Evolutionary conservation across 2,888 invertebrate species (phyloP).

Genomic region (Mechanitis mazaeus): DNA sequence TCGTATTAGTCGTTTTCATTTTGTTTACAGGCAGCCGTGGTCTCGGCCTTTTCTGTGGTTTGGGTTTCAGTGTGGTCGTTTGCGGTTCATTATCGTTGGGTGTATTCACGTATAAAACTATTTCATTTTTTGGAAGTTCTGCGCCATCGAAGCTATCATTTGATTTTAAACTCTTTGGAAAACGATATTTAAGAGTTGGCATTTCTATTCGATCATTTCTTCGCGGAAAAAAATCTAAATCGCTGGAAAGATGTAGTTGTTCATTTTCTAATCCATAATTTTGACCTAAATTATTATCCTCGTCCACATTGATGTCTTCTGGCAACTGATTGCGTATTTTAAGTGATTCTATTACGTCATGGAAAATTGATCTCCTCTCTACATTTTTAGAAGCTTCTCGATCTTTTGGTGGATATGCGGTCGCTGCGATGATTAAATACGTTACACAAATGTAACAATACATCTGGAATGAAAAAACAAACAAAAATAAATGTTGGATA

Average conservation of each 20-base stretch:
- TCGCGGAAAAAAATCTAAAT: conserved; percentile 57
- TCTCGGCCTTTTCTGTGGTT: conserved; percentile 40
- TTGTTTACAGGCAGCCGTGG: conserved; percentile 34
- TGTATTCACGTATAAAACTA: conserved; percentile 53
- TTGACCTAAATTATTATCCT: conserved; percentile 57
- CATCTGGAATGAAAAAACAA: conserved; percentile 52
- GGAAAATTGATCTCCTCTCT: conserved; percentile 58
- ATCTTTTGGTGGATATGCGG: conserved; percentile 48
- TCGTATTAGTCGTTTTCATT: conserved; percentile 36
- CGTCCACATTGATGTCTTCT: conserved; percentile 51
- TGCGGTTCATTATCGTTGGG: conserved; percentile 42
- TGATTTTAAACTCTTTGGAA: conserved; percentile 51
- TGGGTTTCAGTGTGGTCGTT: conserved; percentile 47
- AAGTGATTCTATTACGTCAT: conserved; percentile 64
- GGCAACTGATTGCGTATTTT: conserved; percentile 55
- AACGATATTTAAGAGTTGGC: conserved; percentile 59
- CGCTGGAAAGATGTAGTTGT: conserved; percentile 48
- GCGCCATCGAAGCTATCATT: conserved; percentile 37
- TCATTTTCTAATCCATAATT: conserved; percentile 53
- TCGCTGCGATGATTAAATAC: conserved; percentile 59
- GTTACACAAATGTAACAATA: conserved; percentile 67
- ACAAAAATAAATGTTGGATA: conserved; percentile 8
- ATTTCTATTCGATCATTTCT: conserved; percentile 67
- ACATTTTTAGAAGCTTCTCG: conserved; percentile 40
- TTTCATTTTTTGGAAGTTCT: conserved; percentile 47